Base-by-base conservation (phyloP, 2,797 vertebrate species). In the Gallirallus australis region DNA sequence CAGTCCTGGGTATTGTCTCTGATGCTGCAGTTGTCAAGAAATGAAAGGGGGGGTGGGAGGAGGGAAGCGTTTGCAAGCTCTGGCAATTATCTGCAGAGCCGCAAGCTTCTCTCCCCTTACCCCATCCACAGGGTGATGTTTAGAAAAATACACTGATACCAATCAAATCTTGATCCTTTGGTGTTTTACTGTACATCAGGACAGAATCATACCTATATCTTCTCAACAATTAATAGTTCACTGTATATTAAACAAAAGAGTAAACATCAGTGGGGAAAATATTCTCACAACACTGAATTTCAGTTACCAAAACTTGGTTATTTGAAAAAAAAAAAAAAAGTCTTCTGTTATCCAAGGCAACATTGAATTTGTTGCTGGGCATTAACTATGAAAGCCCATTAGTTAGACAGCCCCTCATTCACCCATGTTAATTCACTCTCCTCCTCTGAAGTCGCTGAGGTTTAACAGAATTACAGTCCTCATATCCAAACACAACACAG, bases 11-110 rank as follows among this genome's bases (percentile, higher is more conserved):
- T 89, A 82, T 76, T 71, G 66, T 95, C 90, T 93, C 65, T 71
- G 69, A 78, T 93, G 82, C 78, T 92, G 83, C 69, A 88, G 83
- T 33, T 89, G 79, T 76, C 86, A 91, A 28, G 6, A 96, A 95
- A 89, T 72, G 39, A 91, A 86, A 86, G 75, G 40, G 15, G 11
- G 1, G 25, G 12, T 30, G 39, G 33, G 13, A 8, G 25, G 10
- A 27, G 39, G 27, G 39, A 47, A 61, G 37, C 50, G 53, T 83
- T 89, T 78, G 53, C 35, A 69, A 83, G 57, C 84, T 91, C 72
- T 89, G 85, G 89, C 77, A 93, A 89, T 94, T 78, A 77, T 53
- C 61, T 85, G 56, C 82, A 80, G 90, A 94, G 72, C 65, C 84
- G 66, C 50, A 52, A n/a, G 42, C 53, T 93, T 50, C 65, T 86